phyloP scores from a whole-genome alignment of 2,797 vertebrate genomes.

The Cetoscarus ocellatus region DNA sequence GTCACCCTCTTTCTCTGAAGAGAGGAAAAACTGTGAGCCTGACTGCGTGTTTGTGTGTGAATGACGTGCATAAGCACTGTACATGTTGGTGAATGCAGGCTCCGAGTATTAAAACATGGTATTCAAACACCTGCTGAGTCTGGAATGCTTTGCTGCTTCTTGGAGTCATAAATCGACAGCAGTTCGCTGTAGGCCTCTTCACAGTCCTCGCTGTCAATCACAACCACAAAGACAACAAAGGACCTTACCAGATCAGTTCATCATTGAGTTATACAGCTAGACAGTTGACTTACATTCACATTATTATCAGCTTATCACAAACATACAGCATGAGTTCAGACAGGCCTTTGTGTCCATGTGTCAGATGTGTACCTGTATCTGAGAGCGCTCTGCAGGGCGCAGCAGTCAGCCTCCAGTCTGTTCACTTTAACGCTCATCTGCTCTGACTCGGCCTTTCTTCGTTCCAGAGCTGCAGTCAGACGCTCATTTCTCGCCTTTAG shows the following conservation, averaged over 20 bases:
- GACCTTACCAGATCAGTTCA: conserved; percentile 18
- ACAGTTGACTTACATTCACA: conserved; percentile 6
- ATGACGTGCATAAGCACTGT: conserved; percentile 17
- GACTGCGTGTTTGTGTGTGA: conserved; percentile 19
- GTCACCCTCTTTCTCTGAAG: conserved; percentile 56
- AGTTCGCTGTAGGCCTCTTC: conserved; percentile 86
- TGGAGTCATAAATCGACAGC: conserved; percentile 79
- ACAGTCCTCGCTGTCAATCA: conserved; percentile 89
- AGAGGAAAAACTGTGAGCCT: conserved; percentile 41
- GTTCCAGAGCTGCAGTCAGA: conserved; percentile 85
- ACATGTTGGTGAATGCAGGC: conserved; percentile 13
- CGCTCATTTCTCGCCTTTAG: conserved; percentile 88
- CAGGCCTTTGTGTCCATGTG: conserved; percentile 11
- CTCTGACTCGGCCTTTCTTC: conserved; percentile 86
- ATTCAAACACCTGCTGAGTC: conserved; percentile 68
- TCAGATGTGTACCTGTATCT: conserved; percentile 86
- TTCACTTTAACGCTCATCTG: conserved; percentile 85
- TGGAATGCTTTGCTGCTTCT: conserved; percentile 67
- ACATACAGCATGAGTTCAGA: conserved; percentile 21
- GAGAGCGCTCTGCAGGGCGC: conserved; percentile 87
- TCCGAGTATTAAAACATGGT: conserved; percentile 32
- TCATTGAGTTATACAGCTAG: conserved; percentile 3
- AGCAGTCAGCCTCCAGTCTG: conserved; percentile 86
- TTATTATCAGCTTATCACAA: conserved; percentile 15
- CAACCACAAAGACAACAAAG: conserved; percentile 51